Base-by-base conservation (phyloP, 2,888 invertebrate genomes). In the Hemicrepidius hirtus region DNA sequence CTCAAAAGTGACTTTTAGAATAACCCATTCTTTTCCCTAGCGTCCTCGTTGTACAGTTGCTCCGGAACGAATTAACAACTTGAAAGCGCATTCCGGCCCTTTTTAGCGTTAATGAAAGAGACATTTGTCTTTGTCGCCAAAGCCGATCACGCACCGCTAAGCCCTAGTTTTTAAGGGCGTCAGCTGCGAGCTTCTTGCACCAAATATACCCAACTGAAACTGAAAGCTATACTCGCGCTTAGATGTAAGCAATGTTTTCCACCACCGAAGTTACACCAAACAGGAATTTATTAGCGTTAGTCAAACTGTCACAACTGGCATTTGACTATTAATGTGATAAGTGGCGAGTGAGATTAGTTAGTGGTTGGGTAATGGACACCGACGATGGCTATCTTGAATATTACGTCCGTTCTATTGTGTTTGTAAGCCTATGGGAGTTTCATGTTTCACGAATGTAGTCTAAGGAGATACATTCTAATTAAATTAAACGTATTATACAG, bases 91-190 rank as follows among this genome's bases (percentile, higher is more conserved):
- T 57, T 37, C 57, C 37, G 57, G 18, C 6, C 57, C 37, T 57
- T 59, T 46, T 63, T 46, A 46, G 46, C 46, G 62, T 40, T 46
- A 63, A 63, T 63, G 62, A 63, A 63, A 63, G 46, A 44, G 46
- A 35, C 62, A 63, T 63, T 63, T 46, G 62, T 63, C 62, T 63
- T 59, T 41, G 59, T 59, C 59, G 40, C 24, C 41, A 40, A 59
- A 57, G 35, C 57, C 37, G 49, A 57, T 37, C 57, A 57, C 57
- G 57, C 57, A 41, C 41, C 60, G n/a, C 41, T 57, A 57, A 59
- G 59, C 21, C 41, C 59, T 12, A 21, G 44, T 63, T 63, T 63
- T 63, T 46, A 32, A 46, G 46, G 32, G 62, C 46, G 62, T 32
- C 62, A 63, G 62, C 62, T 63, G 44, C 20, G 1, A 46, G 46